These are phyloP conservation scores for Mya arenaria DNA, from an alignment of 1,140 invertebrate species.

Conservation along the genomic window DNA sequence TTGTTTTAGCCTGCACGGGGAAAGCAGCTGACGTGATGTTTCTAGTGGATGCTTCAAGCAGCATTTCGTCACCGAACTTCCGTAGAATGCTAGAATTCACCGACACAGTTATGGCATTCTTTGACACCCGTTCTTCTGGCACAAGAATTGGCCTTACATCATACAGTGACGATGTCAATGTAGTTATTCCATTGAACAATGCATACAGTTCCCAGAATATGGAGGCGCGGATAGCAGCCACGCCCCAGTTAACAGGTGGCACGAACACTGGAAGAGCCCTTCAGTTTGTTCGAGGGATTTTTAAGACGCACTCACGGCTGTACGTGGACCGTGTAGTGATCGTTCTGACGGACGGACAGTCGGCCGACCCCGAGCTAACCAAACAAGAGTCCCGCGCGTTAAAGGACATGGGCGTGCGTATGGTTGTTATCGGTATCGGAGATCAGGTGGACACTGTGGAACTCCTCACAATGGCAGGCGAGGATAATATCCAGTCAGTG, in stretches of 20 bases:
- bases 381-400: constrained; percentile 54
- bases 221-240: constrained; percentile 6
- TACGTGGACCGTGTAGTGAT: constrained; percentile 63
- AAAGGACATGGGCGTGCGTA: constrained; percentile 56
- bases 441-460: constrained; percentile 8
- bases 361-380: constrained; percentile 55
- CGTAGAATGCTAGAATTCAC: constrained; percentile 65
- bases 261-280: constrained; percentile 64
- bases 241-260: constrained; percentile 57
- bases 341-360: constrained; percentile 71
- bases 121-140: constrained; percentile 60
- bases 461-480: neutral
- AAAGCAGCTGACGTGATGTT: constrained; percentile 76
- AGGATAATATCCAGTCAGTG: neutral
- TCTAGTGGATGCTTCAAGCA: constrained; percentile 73
- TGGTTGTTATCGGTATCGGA: constrained; percentile 73
- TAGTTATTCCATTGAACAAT: constrained; percentile 57
- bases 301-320: constrained; percentile 4
- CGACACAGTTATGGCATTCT: constrained; percentile 63
- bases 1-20: constrained; percentile 68
- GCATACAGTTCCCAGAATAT: constrained; percentile 5
- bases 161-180: constrained; percentile 65
- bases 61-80: constrained; percentile 69
- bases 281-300: constrained; percentile 58
- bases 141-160: constrained; percentile 66